A percentile compares a stretch with the other conserved stretches of the same genome.
Conservation (phyloP, 2,888 invertebrate species). For the Drosophila longiperda region DNA sequence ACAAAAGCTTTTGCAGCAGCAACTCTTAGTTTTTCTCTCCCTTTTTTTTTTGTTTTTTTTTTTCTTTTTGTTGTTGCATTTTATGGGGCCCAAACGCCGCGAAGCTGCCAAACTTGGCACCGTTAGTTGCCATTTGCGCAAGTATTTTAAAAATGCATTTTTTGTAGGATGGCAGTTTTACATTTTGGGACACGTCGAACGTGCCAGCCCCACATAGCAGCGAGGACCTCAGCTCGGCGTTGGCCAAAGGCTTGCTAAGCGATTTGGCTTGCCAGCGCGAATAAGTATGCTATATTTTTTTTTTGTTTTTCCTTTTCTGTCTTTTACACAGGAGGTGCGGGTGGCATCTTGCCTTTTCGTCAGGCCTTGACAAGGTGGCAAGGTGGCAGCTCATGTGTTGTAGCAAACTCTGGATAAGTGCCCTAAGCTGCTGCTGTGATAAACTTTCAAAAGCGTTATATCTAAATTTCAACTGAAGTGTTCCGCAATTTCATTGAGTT, state of each 20-base stretch:
- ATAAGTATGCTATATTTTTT: conserved; percentile 58
- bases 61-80: conserved; percentile 55
- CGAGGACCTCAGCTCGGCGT: not conserved
- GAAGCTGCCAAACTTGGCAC: conserved; percentile 78
- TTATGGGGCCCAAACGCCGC: conserved; percentile 62
- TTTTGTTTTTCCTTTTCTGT: conserved; percentile 15
- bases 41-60: conserved; percentile 30
- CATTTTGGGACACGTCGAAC: conserved; percentile 65
- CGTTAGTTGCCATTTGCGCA: conserved; percentile 76
- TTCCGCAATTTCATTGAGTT: conserved; percentile 49
- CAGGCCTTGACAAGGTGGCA: conserved; percentile 20
- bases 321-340: conserved; percentile 8
- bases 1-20: conserved; percentile 23
- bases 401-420: conserved; percentile 1
- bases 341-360: conserved; percentile 33
- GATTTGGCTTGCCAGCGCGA: conserved; percentile 41
- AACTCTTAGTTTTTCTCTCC: not conserved
- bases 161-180: conserved; percentile 51
- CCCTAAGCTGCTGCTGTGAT: not conserved
- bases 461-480: conserved; percentile 35
- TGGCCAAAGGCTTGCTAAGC: conserved; percentile 43
- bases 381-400: conserved; percentile 31
- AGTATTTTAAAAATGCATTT: conserved; percentile 79
- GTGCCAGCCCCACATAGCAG: conserved; percentile 35
- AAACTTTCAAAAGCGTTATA: conserved; percentile 8